Evolutionary conservation across 2,113 vertebrate species (phyloP).

Genomic region (Tricholaema leucomelas): DNA sequence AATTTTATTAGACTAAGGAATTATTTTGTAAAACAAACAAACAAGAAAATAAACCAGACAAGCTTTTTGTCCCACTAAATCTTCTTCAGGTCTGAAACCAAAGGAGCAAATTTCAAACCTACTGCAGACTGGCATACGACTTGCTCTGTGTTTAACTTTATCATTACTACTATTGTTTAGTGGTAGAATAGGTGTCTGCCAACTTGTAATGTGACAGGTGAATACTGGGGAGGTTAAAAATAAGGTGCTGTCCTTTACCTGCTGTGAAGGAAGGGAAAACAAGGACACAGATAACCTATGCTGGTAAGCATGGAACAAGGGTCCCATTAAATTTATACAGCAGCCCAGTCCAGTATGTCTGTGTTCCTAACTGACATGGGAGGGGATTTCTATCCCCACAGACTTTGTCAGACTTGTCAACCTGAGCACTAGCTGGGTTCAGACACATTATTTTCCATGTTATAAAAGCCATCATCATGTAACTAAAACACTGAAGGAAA

Average conservation of each 20-base stretch:
- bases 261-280: background rate
- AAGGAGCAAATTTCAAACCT: background rate
- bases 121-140: background rate
- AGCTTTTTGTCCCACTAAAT: background rate
- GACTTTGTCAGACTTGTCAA: background rate
- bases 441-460: background rate
- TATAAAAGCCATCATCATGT: background rate
- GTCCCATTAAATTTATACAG: background rate
- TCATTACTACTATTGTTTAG: background rate
- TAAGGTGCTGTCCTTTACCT: background rate
- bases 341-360: background rate
- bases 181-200: background rate
- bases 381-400: background rate
- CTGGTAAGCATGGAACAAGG: background rate
- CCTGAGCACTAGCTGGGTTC: background rate
- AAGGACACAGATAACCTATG: background rate
- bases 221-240: background rate
- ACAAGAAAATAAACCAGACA: background rate
- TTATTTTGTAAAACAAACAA: background rate
- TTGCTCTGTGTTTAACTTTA: background rate
- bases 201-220: background rate
- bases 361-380: fast-evolving
- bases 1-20: conserved; percentile 13
- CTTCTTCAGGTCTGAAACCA: background rate
- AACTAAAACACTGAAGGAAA: background rate